Percentiles rank a stretch among this genome's conserved stretches.
phyloP scores from a whole-genome alignment of 1,140 invertebrate genomes.

The Drosophila micromelanica region DNA sequence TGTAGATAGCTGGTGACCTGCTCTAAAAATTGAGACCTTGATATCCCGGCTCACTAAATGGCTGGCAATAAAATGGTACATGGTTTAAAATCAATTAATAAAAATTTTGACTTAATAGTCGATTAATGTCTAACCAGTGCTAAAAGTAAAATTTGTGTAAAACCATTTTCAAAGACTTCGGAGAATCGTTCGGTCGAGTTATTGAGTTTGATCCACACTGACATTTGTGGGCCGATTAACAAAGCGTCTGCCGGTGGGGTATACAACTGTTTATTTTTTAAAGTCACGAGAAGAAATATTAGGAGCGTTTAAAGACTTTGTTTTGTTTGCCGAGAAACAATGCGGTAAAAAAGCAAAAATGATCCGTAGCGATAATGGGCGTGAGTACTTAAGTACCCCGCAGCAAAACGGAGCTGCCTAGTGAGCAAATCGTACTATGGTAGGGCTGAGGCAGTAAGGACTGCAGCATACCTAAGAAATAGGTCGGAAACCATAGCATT shows the following conservation, averaged over 20 bases:
- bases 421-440: neutral
- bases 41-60: too few relatives aligned
- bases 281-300: too few relatives aligned
- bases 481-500: neutral
- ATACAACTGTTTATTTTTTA: too few relatives aligned
- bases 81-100: conserved; percentile 1
- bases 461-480: neutral
- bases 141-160: conserved; percentile 6
- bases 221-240: too few relatives aligned
- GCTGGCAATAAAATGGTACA: neutral
- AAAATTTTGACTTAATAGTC: neutral
- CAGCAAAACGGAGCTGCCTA: neutral
- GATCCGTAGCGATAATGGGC: too few relatives aligned
- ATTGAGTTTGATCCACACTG: neutral
- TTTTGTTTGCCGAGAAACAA: too few relatives aligned
- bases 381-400: neutral
- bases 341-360: too few relatives aligned
- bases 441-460: neutral
- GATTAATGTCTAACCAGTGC: neutral
- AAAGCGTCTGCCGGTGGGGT: too few relatives aligned
- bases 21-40: too few relatives aligned
- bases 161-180: neutral
- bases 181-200: neutral
- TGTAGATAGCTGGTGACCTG: too few relatives aligned
- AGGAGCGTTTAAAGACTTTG: too few relatives aligned